A percentile compares a stretch with the other conserved stretches of the same genome.
These are phyloP conservation scores for Melanotaenia maccullochi DNA, from an alignment of 2,797 vertebrate species.

Conservation along the genomic window DNA sequence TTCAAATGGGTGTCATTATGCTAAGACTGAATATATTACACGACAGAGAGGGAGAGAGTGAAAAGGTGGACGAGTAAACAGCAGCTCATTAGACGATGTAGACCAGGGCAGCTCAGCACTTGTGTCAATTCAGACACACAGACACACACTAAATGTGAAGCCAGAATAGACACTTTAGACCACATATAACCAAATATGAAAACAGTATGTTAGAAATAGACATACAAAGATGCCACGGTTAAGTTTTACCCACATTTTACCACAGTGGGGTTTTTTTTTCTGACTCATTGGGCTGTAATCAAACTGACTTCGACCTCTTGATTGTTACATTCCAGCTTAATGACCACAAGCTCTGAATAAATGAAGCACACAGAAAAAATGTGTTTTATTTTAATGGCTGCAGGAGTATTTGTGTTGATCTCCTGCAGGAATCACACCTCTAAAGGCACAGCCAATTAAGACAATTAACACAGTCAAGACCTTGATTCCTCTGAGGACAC, in stretches of 20 bases:
- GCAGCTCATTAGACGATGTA: constrained; percentile 62
- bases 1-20: constrained; percentile 52
- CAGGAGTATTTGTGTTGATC: not conserved
- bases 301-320: not conserved
- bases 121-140: constrained; percentile 52
- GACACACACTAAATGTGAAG: constrained; percentile 6
- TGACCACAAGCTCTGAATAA: not conserved
- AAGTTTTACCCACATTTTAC: not conserved
- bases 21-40: constrained; percentile 56
- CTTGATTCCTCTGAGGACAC: not conserved
- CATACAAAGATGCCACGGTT: not conserved
- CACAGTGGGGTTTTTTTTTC: not conserved
- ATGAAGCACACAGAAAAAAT: not conserved
- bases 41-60: not conserved
- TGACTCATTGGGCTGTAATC: not conserved
- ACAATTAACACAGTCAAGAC: not conserved
- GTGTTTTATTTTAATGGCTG: not conserved
- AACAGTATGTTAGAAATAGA: not conserved
- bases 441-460: not conserved
- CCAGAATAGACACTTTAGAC: constrained; percentile 45
- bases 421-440: not conserved
- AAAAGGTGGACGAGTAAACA: constrained; percentile 52
- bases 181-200: constrained; percentile 8
- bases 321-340: not conserved
- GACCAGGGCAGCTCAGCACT: constrained; percentile 42